phyloP scores from a whole-genome alignment of 2,888 invertebrate species.

The Cryptocephalus primarius region DNA sequence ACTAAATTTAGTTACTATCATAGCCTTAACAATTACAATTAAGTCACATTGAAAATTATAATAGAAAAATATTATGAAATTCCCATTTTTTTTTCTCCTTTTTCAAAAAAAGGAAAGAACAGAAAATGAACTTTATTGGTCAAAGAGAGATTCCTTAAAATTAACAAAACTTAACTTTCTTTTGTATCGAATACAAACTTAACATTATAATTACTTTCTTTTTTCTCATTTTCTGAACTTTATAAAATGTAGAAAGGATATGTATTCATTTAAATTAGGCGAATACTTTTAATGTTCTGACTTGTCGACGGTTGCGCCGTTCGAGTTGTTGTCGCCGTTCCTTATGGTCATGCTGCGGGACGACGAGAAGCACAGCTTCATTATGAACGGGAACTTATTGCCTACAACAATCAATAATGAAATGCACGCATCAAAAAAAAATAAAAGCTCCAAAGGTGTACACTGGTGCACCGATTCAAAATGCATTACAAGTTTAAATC shows the following conservation, averaged over 20 bases:
- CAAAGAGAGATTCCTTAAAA: slow-evolving; percentile 13
- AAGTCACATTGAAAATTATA: neutral
- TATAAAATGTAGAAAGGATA: slow-evolving; percentile 26
- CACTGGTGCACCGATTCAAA: too few species aligned
- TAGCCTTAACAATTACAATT: neutral
- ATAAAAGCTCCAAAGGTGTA: too few species aligned
- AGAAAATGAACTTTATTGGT: slow-evolving; percentile 7
- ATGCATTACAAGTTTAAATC: too few species aligned
- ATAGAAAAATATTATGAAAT: neutral
- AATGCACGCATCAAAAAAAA: neutral
- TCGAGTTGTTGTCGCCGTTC: slow-evolving; percentile 33
- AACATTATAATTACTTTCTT: neutral
- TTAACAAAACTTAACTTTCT: slow-evolving; percentile 2
- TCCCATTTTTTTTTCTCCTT: neutral
- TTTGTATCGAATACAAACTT: neutral
- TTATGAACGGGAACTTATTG: slow-evolving; percentile 95
- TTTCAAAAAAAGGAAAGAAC: neutral
- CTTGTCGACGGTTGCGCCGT: slow-evolving; percentile 20
- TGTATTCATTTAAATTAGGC: slow-evolving; percentile 17
- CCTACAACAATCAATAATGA: slow-evolving; percentile 46
- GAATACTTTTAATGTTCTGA: slow-evolving; percentile 21
- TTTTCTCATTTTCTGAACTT: neutral
- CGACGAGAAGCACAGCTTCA: slow-evolving; percentile 97
- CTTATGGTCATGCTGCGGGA: slow-evolving; percentile 51
- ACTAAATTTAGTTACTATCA: slow-evolving; percentile 1